Evolutionary conservation across 2,113 vertebrate genomes (phyloP), one percentile per base, ranked within the genome.

Genomic region (Pleuronectes platessa): DNA sequence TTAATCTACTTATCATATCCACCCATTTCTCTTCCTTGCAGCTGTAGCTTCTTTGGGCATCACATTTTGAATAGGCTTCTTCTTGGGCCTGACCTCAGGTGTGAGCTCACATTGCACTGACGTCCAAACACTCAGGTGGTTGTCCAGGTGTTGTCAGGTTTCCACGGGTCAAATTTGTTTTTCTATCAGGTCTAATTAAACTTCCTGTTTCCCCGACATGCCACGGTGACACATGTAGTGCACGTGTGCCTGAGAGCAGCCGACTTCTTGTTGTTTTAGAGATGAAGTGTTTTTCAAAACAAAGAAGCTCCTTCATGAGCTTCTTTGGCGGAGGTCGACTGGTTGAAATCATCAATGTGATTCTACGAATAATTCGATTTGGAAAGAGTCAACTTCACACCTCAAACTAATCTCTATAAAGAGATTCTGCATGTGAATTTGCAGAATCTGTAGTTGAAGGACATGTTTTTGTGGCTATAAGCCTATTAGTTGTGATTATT

Each of bases 141-240:
- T 24, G 24, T 8, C 64, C 2, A 7, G 0, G 0, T 21, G 53
- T 27, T 18, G 63, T 27, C 23, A 26, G 18, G 68, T 55, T 68
- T 64, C 42, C 47, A 4, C 35, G 15, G 62, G 62, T 53, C 21
- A 74, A 23, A 66, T 40, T 61, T 76, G 62, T 62, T 77, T 82
- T 61, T 79, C 77, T 15, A 20, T 74, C 61, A 65, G 40, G 35
- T 47, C 45, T 78, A 71, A 85, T 82, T 78, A 51, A 17, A 72
- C 68, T 45, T 63, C 20, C 62, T 74, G 47, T 58, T 68, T 70
- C 27, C 10, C 31, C n/a, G 72, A 51, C 76, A 76, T 82, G 60
- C 73, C 76, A 63, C 37, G 31, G 35, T 35, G 61, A 24, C 68
- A 47, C 8, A 67, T 64, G 49, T 67, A 84, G 66, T 18, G 17